Conservation (phyloP, 2,888 invertebrate genomes). For the Ectemnius cavifrons region DNA sequence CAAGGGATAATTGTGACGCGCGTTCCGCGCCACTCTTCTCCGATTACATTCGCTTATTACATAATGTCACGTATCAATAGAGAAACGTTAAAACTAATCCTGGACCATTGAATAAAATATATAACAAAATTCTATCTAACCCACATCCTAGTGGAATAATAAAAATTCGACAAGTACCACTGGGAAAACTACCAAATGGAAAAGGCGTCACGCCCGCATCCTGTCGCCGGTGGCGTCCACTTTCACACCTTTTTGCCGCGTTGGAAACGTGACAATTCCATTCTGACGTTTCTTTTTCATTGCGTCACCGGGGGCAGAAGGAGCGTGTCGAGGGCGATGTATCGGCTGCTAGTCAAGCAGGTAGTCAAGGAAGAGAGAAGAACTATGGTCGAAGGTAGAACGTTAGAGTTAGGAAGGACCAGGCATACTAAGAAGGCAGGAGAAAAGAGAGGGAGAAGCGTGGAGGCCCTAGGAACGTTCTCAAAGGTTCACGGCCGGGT, state of each 20-base stretch:
- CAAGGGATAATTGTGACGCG: too few species aligned
- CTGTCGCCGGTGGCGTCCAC: not conserved
- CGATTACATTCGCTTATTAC: too few species aligned
- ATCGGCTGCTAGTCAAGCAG: too few species aligned
- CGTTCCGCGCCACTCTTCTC: too few species aligned
- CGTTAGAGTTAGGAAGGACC: slow-evolving; percentile 5
- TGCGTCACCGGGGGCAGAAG: slow-evolving; percentile 13
- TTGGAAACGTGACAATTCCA: slow-evolving; percentile 28
- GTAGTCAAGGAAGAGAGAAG: too few species aligned
- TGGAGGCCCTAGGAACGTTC: slow-evolving; percentile 52
- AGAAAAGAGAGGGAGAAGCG: slow-evolving; percentile 17
- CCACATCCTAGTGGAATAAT: too few species aligned
- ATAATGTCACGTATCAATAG: too few species aligned
- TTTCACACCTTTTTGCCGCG: slow-evolving; percentile 20
- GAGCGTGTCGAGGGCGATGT: slow-evolving; percentile 11
- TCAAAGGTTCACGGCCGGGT: slow-evolving; percentile 62
- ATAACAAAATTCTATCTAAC: too few species aligned
- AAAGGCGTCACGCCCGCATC: slow-evolving; percentile 10
- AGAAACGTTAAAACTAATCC: not conserved
- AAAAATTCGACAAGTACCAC: not conserved
- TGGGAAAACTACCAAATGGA: not conserved
- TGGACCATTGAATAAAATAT: not conserved
- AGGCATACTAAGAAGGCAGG: slow-evolving; percentile 19
- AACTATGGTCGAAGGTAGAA: too few species aligned
- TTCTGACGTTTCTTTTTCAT: slow-evolving; percentile 14